Conservation (phyloP, 2,888 invertebrate genomes). For the Homarus gammarus region DNA sequence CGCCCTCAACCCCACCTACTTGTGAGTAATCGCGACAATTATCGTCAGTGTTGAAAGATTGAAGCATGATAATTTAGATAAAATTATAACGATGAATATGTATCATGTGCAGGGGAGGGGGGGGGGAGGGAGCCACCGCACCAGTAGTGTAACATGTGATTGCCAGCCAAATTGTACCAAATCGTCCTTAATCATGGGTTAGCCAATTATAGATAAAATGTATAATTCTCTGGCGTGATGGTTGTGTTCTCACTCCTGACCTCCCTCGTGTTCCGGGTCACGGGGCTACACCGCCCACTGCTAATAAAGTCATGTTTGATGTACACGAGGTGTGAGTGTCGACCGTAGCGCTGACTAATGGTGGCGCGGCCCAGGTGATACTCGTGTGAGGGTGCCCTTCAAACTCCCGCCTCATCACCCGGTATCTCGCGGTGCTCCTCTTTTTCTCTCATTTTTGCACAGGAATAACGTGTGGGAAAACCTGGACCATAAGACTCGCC, state of each 20-base stretch:
- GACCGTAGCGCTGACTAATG: too few relatives aligned
- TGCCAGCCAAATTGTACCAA: conserved; percentile 24
- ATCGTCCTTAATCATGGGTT: conserved; percentile 42
- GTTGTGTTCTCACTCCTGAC: conserved; percentile 37
- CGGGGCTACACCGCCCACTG: background rate
- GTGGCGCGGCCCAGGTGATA: too few relatives aligned
- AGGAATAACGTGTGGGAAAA: too few relatives aligned
- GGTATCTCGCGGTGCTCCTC: too few relatives aligned
- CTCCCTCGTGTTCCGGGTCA: background rate
- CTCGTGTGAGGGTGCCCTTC: too few relatives aligned
- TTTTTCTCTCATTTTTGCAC: too few relatives aligned
- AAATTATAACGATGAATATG: conserved; percentile 21
- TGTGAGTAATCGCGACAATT: conserved; percentile 20
- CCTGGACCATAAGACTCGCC: too few relatives aligned
- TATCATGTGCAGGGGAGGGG: too few relatives aligned
- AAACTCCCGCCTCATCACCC: too few relatives aligned
- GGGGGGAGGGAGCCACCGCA: background rate
- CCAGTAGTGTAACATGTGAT: conserved; percentile 23
- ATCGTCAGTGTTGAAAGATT: conserved; percentile 28
- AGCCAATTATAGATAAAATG: conserved; percentile 49
- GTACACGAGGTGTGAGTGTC: background rate
- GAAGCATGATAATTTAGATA: conserved; percentile 28
- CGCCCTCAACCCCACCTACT: background rate
- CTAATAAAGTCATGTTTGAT: background rate
- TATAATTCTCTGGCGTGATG: conserved; percentile 25